These are phyloP conservation scores for Myotis findleyi DNA, from an alignment of 2,797 vertebrate genomes.

Conservation along the genomic window DNA sequence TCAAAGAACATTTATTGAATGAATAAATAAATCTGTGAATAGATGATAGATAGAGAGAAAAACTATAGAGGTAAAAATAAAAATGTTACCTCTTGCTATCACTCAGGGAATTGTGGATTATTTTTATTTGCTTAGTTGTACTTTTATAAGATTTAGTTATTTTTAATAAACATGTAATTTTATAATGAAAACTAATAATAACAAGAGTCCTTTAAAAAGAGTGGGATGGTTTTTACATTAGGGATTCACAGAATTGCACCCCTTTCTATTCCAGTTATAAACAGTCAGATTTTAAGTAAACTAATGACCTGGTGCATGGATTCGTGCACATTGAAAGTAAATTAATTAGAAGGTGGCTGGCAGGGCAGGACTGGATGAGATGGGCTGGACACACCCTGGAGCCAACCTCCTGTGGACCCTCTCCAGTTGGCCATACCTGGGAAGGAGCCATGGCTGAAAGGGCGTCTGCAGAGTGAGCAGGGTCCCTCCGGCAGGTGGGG, in stretches of 20 bases:
- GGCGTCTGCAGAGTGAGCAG: too few relatives aligned
- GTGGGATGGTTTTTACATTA: neutral
- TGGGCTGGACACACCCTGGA: too few relatives aligned
- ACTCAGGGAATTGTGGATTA: neutral
- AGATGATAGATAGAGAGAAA: neutral
- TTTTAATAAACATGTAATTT: neutral
- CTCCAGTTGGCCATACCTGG: too few relatives aligned
- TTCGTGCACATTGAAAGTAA: too few relatives aligned
- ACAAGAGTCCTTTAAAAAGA: neutral
- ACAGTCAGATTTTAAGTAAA: neutral
- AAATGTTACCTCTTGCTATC: neutral
- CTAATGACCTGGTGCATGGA: too few relatives aligned
- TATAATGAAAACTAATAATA: neutral
- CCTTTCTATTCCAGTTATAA: neutral
- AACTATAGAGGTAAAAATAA: neutral
- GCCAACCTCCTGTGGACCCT: too few relatives aligned
- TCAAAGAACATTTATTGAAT: neutral
- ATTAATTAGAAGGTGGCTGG: too few relatives aligned
- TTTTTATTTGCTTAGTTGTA: conserved; percentile 6
- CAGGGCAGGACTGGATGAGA: too few relatives aligned
- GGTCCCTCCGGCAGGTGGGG: too few relatives aligned
- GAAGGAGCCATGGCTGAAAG: too few relatives aligned
- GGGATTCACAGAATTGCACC: neutral
- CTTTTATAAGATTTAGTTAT: neutral
- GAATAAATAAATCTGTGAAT: neutral